Evolutionary conservation across 2,797 vertebrate genomes (phyloP).

Genomic region (Mormyrus proboscirostris): DNA sequence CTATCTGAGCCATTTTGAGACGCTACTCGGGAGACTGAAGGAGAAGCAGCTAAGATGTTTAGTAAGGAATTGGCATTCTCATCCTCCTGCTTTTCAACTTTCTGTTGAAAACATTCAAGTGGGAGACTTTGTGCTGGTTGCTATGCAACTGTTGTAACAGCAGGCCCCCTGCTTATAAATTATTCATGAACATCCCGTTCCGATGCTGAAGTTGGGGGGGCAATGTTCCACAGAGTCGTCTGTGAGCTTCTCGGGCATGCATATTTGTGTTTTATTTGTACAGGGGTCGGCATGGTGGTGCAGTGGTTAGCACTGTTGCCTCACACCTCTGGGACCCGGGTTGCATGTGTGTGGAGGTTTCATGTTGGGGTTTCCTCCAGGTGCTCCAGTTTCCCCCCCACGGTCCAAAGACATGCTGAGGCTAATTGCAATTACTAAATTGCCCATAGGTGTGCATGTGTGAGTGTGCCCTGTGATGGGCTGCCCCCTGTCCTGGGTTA

Average conservation of each 20-base stretch:
- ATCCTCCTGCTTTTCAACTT: background rate
- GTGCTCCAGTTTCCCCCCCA: too few species aligned
- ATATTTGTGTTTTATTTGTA: background rate
- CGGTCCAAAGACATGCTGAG: too few species aligned
- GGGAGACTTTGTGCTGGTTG: background rate
- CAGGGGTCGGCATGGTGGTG: too few species aligned
- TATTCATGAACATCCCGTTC: background rate
- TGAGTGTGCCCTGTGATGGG: too few species aligned
- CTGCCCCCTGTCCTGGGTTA: too few species aligned
- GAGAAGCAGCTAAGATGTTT: background rate
- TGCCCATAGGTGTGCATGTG: too few species aligned
- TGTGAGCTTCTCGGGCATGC: background rate
- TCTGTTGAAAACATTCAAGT: background rate
- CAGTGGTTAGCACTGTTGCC: too few species aligned
- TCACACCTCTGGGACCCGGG: too few species aligned
- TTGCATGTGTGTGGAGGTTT: too few species aligned
- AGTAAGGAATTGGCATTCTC: background rate
- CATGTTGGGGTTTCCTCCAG: too few species aligned
- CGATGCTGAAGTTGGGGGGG: background rate
- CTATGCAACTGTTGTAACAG: background rate
- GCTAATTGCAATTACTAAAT: too few species aligned
- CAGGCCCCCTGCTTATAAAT: background rate
- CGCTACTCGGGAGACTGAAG: background rate
- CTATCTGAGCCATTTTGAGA: background rate
- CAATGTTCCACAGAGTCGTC: background rate